Base-by-base conservation (phyloP, 1,140 invertebrate genomes). In the Aphis gossypii region DNA sequence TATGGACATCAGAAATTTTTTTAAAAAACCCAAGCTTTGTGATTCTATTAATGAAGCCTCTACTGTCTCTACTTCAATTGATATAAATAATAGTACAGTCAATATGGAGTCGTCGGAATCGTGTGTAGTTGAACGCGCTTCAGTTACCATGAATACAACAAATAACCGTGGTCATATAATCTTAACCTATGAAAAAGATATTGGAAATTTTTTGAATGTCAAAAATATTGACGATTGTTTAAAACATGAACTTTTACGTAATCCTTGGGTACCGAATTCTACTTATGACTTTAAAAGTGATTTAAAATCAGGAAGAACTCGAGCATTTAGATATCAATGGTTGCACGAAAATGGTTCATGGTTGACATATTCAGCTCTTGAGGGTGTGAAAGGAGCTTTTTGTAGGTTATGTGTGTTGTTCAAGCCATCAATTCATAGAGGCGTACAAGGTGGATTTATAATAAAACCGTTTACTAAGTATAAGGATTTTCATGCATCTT, bases 311-410 rank as follows among this genome's bases (percentile, higher is more conserved):
- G 21, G 35, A 56, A 90, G 20, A 38, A 90, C 48, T 56, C 88
- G 35, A 90, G 48, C 88, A 90, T 90, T 90, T 90, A 54, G 88
- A 56, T 35, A 90, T 23, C 35, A 41, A 90, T 90, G 21, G 88
- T 38, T 90, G n/a, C 51, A 90, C 48, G 88, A 90, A 56, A 90
- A 90, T 35, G n/a, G 51, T 90, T 90, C 88, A 90, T 90, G 88
- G 88, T 56, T 90, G n/a, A 56, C 88, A 90, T 90, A 60, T 90
- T 90, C 88, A 54, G 44, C 88, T 56, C 18, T 56, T 90, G 88
- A 90, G 18, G 88, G 51, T 90, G 35, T 90, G 51, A 90, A 90
- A 56, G 88, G 88, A 90, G 88, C 88, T 54, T 90, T 56, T 56
- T 90, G 25, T 86, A 41, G 44, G n/a, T 18, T 86, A 48, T 86